phyloP scores from a whole-genome alignment of 2,888 invertebrate genomes.

The Gymnosoma rotundatum region DNA sequence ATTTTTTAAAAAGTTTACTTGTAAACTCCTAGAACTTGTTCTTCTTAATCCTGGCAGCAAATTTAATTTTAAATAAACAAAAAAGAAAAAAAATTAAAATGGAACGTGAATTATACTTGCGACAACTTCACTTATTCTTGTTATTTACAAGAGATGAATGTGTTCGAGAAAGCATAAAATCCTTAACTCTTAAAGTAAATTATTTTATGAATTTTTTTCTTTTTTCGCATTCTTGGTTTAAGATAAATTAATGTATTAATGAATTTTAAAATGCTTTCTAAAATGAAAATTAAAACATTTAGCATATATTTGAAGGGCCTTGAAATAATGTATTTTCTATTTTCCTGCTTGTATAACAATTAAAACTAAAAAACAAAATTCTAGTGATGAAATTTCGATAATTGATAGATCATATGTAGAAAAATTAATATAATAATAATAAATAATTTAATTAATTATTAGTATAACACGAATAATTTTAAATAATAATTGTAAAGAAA shows the following conservation, averaged over 20 bases:
- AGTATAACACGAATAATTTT: no score
- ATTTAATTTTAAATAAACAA: constrained; percentile 31
- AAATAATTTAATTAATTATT: no score
- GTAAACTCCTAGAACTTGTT: constrained; percentile 8
- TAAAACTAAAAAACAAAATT: no score
- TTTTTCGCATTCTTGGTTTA: constrained; percentile 30
- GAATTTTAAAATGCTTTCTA: no score
- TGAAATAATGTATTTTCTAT: no score
- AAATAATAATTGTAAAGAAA: no score
- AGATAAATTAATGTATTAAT: constrained; percentile 14
- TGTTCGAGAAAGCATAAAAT: constrained; percentile 41
- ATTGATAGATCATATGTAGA: no score
- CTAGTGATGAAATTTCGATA: no score
- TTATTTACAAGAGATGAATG: constrained; percentile 39
- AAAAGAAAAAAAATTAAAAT: background rate
- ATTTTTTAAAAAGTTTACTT: background rate
- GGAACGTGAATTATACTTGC: constrained; percentile 5
- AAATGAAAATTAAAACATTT: no score
- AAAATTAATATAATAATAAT: no score
- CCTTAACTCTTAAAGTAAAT: constrained; percentile 8
- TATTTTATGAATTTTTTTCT: constrained; percentile 1
- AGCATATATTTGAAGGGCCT: no score
- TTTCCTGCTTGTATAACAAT: no score
- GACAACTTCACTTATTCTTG: constrained; percentile 15
- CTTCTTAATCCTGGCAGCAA: constrained; percentile 24